phyloP scores from a whole-genome alignment of 2,797 vertebrate species.

The Acrossocheilus fasciatus region DNA sequence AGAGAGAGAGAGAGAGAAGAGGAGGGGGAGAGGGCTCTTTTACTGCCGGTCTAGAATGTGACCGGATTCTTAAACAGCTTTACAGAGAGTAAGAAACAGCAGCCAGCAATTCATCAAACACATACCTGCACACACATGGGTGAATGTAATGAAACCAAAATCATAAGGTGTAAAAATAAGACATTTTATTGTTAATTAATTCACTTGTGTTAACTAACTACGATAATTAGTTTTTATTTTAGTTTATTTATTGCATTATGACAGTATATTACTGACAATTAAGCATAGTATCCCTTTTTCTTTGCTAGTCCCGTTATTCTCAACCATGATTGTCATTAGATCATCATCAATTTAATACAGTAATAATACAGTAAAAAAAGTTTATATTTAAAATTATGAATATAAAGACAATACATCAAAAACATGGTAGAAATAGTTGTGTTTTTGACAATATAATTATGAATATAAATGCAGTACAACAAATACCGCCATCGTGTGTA shows the following conservation, averaged over 20 bases:
- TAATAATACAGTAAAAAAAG: not conserved
- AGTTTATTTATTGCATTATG: not conserved
- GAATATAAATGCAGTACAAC: too few species aligned
- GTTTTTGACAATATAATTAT: too few species aligned
- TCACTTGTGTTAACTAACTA: not conserved
- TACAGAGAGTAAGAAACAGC: conserved; percentile 66
- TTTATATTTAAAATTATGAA: not conserved
- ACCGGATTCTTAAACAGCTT: conserved; percentile 99
- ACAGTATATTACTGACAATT: conserved; percentile 6
- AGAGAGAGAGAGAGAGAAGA: conserved; percentile 52
- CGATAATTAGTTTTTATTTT: not conserved
- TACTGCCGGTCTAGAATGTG: conserved; percentile 93
- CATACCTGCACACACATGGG: conserved; percentile 52
- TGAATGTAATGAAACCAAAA: conserved; percentile 62
- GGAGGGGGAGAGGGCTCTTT: conserved; percentile 43
- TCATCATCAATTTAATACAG: not conserved
- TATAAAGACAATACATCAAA: not conserved
- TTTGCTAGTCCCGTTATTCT: not conserved
- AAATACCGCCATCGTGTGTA: too few species aligned
- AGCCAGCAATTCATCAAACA: conserved; percentile 54
- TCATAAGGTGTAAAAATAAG: not conserved
- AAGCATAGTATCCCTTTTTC: not conserved
- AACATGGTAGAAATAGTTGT: too few species aligned
- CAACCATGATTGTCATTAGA: not conserved
- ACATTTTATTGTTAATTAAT: not conserved